A percentile compares a stretch with the other conserved stretches of the same genome.
These are phyloP conservation scores for Piaya cayana DNA, from an alignment of 2,113 vertebrate genomes.

Conservation along the genomic window DNA sequence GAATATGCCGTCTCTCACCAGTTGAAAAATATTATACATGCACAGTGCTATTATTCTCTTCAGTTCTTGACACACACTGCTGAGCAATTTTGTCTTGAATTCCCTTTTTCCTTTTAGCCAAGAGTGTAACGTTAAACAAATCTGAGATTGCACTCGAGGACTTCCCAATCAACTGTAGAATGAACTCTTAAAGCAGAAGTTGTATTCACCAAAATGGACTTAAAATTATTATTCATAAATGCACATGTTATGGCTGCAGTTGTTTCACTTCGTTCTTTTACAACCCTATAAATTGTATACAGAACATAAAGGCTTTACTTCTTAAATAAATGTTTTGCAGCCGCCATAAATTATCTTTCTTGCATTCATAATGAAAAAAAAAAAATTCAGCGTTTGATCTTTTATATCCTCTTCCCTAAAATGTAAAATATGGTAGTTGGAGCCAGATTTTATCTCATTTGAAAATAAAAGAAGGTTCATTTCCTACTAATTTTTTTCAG, in stretches of 20 bases:
- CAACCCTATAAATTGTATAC: slow-evolving; percentile 64
- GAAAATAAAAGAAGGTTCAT: slow-evolving; percentile 63
- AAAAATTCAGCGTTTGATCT: slow-evolving; percentile 55
- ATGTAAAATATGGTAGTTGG: slow-evolving; percentile 71
- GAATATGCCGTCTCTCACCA: neutral
- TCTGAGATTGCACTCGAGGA: neutral
- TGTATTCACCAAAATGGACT: slow-evolving; percentile 44
- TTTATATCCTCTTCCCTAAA: slow-evolving; percentile 72
- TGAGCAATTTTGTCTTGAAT: neutral
- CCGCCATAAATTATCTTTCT: slow-evolving; percentile 63
- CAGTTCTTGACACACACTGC: neutral
- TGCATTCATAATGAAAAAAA: slow-evolving; percentile 63
- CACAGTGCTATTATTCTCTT: neutral
- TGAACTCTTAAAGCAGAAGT: slow-evolving; percentile 30
- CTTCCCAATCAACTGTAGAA: neutral
- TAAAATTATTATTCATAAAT: slow-evolving; percentile 72
- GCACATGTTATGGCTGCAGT: slow-evolving; percentile 63
- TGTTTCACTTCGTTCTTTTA: slow-evolving; percentile 68
- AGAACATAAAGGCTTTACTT: slow-evolving; percentile 65
- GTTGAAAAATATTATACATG: neutral
- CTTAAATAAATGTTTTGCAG: slow-evolving; percentile 70
- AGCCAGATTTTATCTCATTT: slow-evolving; percentile 66
- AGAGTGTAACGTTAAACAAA: neutral
- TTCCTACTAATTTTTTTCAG: slow-evolving; percentile 63
- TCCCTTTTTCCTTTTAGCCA: neutral